Evolutionary conservation across 2,113 vertebrate species (phyloP), one percentile per base, ranked within the genome.

Genomic region (Phoenicopterus ruber): DNA sequence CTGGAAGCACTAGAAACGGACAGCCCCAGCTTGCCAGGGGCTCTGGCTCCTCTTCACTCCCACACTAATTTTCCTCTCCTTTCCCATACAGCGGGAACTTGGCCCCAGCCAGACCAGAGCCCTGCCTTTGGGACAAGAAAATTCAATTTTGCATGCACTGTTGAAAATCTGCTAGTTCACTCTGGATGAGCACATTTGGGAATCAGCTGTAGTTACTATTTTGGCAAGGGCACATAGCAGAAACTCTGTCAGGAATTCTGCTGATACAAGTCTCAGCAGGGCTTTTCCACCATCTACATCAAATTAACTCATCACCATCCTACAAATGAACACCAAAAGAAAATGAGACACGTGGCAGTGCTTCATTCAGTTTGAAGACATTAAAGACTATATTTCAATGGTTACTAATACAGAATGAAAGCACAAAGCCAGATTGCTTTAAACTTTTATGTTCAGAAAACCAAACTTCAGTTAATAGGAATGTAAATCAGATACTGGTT

Each of bases 401-500:
- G 3, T 54, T 91, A n/a, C 12, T 91, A 67, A 65, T 25, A 14
- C 8, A 25, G 20, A 73, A 52, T 42, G 47, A 86, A 92, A 82
- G 40, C 83, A 49, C 6, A 79, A 88, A 93, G 52, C 7, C n/a
- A 58, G 49, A 88, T 62, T 72, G 67, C 40, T 72, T 57, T 50
- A 42, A 89, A 92, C 17, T 85, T 94, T 78, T 61, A 69, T 52
- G 26, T 59, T 92, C 24, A n/a, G 47, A 67, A 91, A 94, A 66
- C 16, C 25, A 70, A 86, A 83, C 40, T 91, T 72, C 29, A 54
- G 12, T 71, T 77, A 94, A 83, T 66, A 77, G 13, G 72, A 82
- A 62, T 61, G 47, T 91, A 95, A 96, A 95, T 93, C 65, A 92
- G 83, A 73, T 38, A n/a, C 17, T 20, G 46, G 49, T 62, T 92